A percentile compares a stretch with the other conserved stretches of the same genome.
Conservation (phyloP, 2,888 invertebrate genomes). For the Ceramica pisi region DNA sequence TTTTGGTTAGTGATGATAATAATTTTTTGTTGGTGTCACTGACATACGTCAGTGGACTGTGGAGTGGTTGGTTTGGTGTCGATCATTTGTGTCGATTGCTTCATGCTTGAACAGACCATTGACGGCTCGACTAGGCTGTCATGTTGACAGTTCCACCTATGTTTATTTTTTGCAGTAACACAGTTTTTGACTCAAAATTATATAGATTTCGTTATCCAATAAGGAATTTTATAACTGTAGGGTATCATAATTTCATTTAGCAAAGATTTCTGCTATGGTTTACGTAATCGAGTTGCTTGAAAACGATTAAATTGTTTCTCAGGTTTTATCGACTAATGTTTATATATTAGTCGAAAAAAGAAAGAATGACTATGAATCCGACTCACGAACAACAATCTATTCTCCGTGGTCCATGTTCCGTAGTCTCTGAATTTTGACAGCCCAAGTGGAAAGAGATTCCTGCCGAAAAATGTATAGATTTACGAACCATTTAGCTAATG, state of each 20-base stretch:
- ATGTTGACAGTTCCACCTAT: slow-evolving; percentile 2
- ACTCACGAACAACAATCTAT: slow-evolving; percentile 49
- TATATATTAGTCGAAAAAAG: slow-evolving; percentile 22
- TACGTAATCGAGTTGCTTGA: neutral
- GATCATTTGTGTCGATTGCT: neutral
- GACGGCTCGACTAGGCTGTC: slow-evolving; percentile 14
- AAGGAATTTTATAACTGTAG: neutral
- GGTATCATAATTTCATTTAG: neutral
- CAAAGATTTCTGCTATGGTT: too few species aligned
- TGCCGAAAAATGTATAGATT: slow-evolving; percentile 89
- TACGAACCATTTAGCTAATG: slow-evolving; percentile 83
- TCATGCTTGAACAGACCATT: too few species aligned
- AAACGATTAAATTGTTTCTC: slow-evolving; percentile 18
- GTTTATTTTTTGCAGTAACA: neutral
- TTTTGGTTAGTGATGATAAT: slow-evolving; percentile 16
- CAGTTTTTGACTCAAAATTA: neutral
- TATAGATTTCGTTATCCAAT: neutral
- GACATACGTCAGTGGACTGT: too few species aligned
- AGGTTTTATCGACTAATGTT: slow-evolving; percentile 40
- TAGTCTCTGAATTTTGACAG: slow-evolving; percentile 85
- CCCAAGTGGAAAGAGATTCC: slow-evolving; percentile 82
- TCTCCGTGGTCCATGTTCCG: slow-evolving; percentile 52
- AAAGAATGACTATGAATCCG: slow-evolving; percentile 24
- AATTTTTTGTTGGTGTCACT: neutral
- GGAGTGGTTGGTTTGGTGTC: too few species aligned